Percentiles rank a stretch among this genome's conserved stretches.
phyloP scores from a whole-genome alignment of 2,888 invertebrate species.

The Athetis lepigone region DNA sequence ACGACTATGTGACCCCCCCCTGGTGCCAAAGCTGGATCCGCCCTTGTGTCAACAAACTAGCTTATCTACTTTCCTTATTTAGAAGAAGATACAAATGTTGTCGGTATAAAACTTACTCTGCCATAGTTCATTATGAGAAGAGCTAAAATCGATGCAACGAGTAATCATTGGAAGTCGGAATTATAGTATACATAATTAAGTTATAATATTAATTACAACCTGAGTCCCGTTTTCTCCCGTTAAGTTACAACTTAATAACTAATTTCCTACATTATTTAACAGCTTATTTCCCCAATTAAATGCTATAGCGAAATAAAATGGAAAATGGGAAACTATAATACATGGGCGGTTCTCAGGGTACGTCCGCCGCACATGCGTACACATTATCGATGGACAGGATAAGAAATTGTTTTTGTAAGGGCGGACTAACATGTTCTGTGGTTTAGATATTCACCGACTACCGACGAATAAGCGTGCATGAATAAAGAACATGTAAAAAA shows the following conservation, averaged over 20 bases:
- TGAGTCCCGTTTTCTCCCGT: not conserved
- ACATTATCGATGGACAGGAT: no score
- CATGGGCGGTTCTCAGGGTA: not conserved
- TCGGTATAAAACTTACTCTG: not conserved
- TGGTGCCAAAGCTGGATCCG: no score
- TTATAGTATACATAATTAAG: conserved; percentile 21
- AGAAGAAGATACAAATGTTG: conserved; percentile 22
- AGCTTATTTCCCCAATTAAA: conserved; percentile 9
- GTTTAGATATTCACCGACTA: no score
- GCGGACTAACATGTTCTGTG: no score
- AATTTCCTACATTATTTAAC: conserved; percentile 24
- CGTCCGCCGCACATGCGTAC: no score
- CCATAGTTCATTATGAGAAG: not conserved
- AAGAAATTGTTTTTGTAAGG: no score
- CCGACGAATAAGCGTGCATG: no score
- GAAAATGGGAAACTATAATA: conserved; percentile 1
- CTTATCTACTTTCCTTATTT: conserved; percentile 36
- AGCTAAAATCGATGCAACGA: conserved; percentile 4
- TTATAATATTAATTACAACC: not conserved
- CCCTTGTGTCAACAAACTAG: conserved; percentile 31
- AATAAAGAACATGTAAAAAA: no score
- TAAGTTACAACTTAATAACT: conserved; percentile 10
- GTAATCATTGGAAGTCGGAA: conserved; percentile 2
- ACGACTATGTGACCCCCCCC: no score
- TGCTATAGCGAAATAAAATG: conserved; percentile 32